A percentile compares a stretch with the other conserved stretches of the same genome.
phyloP scores from a whole-genome alignment of 1,140 invertebrate species.

The Drosophila mayri region DNA sequence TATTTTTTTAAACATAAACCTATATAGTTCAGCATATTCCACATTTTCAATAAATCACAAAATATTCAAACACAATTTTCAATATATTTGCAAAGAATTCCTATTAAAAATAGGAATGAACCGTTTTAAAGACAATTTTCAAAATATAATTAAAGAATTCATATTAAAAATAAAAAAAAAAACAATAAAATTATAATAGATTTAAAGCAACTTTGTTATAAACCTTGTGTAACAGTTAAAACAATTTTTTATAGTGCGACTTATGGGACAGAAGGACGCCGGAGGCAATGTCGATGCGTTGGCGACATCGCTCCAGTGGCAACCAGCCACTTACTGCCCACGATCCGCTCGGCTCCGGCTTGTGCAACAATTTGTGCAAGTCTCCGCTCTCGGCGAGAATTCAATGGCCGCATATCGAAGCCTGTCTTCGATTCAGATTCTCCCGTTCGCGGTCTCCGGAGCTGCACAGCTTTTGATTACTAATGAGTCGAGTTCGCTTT shows the following conservation, averaged over 20 bases:
- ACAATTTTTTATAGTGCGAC: background rate
- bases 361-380: constrained; percentile 76
- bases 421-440: constrained; percentile 19
- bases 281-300: constrained; percentile 46
- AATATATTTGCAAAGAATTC: too few species aligned
- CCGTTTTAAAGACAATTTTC: too few species aligned
- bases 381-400: constrained; percentile 57
- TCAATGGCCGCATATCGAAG: constrained; percentile 41
- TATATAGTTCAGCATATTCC: too few species aligned
- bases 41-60: too few species aligned
- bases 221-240: background rate
- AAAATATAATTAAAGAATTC: too few species aligned
- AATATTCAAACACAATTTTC: too few species aligned
- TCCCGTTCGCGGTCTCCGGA: constrained; percentile 5
- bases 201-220: background rate
- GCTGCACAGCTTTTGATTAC: constrained; percentile 78
- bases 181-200: too few species aligned
- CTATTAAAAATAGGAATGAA: too few species aligned
- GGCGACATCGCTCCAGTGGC: constrained; percentile 70
- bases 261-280: constrained; percentile 13
- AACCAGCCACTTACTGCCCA: constrained; percentile 57
- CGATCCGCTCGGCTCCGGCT: constrained; percentile 32
- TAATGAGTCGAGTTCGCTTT: constrained; percentile 64
- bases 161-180: too few species aligned
- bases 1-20: too few species aligned